phyloP scores from a whole-genome alignment of 92 coral and sea anemone genomes.

The Siderastrea siderea region DNA sequence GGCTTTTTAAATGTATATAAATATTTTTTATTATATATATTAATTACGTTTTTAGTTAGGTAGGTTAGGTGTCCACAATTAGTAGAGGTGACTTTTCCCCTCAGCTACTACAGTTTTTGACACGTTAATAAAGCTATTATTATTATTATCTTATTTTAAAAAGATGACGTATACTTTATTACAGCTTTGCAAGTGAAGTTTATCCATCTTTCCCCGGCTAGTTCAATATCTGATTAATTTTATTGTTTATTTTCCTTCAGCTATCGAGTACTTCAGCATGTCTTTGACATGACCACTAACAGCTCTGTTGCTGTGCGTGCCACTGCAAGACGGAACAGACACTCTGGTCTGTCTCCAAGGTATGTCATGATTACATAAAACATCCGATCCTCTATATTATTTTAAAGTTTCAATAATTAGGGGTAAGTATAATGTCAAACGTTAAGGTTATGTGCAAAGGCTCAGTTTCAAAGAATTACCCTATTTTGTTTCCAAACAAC shows the following conservation, averaged over 20 bases:
- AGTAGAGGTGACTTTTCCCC: too few species aligned
- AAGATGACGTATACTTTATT: too few species aligned
- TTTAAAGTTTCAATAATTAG: neutral
- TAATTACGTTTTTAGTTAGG: too few species aligned
- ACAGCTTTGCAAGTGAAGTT: neutral
- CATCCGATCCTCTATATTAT: neutral
- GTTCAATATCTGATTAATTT: neutral
- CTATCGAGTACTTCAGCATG: conserved; percentile 95
- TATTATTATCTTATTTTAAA: too few species aligned
- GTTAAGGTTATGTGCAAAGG: too few species aligned
- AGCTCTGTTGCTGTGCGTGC: conserved; percentile 90
- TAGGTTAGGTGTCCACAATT: too few species aligned
- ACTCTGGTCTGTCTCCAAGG: conserved; percentile 28
- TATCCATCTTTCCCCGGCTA: neutral
- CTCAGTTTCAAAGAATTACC: too few species aligned
- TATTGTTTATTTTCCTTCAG: conserved; percentile 45
- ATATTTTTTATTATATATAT: too few species aligned
- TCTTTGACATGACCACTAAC: conserved; percentile 75
- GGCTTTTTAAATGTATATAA: too few species aligned
- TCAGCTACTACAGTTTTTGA: too few species aligned
- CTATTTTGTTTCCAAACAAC: too few species aligned
- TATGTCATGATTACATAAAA: neutral
- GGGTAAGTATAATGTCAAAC: neutral
- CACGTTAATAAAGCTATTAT: too few species aligned
- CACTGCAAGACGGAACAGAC: conserved; percentile 94